Evolutionary conservation across 2,797 vertebrate species (phyloP), one percentile per base, ranked within the genome.

Genomic region (Melanotaenia nigrans): DNA sequence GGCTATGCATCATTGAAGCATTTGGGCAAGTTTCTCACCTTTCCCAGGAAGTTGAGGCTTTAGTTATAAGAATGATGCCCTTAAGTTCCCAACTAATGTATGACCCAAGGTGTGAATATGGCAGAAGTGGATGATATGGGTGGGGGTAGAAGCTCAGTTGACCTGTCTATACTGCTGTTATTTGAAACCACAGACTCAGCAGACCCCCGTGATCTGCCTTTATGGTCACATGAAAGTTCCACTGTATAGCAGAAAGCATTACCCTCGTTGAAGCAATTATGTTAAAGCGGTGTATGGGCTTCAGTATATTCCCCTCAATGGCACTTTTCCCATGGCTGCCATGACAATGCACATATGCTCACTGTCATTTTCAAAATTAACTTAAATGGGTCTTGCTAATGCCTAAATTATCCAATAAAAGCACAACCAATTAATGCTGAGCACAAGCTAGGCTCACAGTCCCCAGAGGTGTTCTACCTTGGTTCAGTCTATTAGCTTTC

Each of bases 351-450:
- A 77, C 88, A 92, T 91, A 84, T 83, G 87, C 82, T 90, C 76
- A 58, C 84, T 92, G 88, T 92, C 84, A 93, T 93, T 91, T 90
- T 90, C 81, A 78, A 92, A 94, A 92, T 94, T 86, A 91, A 90
- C 87, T 87, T 92, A 92, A 93, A 92, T 93, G 73, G 86, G 75
- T 88, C 79, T 87, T 65, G 87, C 78, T 90, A 88, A 92, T 93
- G 84, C 82, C 87, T 79, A 79, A 90, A 93, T 94, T 90, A 93
- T 94, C 92, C 92, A 94, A 93, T 94, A 93, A 93, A 93, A 91
- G 89, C 66, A 59, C 79, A 88, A 73, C 68, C 79, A 90, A 91
- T 92, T 89, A 91, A 90, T 85, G 85, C 66, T 8, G 83, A 92
- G 90, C 85, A 91, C 89, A 92, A 83, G 84, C 84, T 71, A 45